Evolutionary conservation across 2,113 vertebrate genomes (phyloP), one percentile per base, ranked within the genome.

Genomic region (Forbesichthys papilliferus): DNA sequence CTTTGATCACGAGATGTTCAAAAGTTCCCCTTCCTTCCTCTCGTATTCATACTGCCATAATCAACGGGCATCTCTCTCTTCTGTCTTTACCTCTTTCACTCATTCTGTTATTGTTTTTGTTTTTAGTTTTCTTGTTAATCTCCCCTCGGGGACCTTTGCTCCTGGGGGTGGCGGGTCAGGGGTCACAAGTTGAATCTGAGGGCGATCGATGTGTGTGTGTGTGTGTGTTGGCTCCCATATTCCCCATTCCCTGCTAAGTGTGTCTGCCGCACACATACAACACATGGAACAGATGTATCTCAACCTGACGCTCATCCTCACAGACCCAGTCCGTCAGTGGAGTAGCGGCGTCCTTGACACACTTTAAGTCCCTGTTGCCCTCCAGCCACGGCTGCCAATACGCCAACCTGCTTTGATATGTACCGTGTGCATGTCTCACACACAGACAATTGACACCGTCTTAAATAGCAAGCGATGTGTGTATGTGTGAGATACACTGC

Each of bases 1-100:
- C 88, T 89, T 89, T 91, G 88, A 92, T 92, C 84, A 87, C 69
- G 48, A 78, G 79, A 77, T 88, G 4, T 42, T 82, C 88, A 87
- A 89, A 85, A 84, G 66, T 89, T 86, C 86, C 79, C 60, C 63
- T 73, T 55, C 69, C 66, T 69, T 74, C 59, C 56, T 54, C 68
- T 81, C 86, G 83, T 85, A 83, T 87, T 84, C 73, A 69, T 79
- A 84, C 78, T 77, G 80, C 61, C 66, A 80, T 67, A 83, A 77
- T 82, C 69, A 54, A 71, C 75, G 74, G 9, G 9, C 0, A 69
- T 87, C 83, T 85, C 88, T 86, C 81, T 55, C 54, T 86, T 86
- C 52, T 9, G n/a, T 51, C 64, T 57, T 34, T 56, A 51, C 71
- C 62, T 16, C 36, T 74, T 64, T 76, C 61, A 47, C 56, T 75